Evolutionary conservation across 1,140 invertebrate genomes (phyloP).

Genomic region (Bombus waltoni): DNA sequence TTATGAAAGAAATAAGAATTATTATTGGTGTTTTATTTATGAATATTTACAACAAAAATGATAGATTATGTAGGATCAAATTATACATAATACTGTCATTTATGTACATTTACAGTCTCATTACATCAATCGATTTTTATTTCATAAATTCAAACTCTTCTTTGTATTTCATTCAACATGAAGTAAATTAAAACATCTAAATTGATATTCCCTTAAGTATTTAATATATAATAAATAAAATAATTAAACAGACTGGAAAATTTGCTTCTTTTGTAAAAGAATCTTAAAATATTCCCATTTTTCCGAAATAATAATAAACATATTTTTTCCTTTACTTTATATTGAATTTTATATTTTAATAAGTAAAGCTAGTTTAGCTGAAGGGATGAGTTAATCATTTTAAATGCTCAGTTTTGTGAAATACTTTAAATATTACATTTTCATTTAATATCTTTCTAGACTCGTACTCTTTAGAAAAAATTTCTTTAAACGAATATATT

Average conservation of each 20-base stretch:
- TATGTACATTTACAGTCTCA: background rate
- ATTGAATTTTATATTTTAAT: background rate
- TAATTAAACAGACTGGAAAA: background rate
- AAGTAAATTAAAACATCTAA: slow-evolving; percentile 12
- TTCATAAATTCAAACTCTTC: slow-evolving; percentile 3
- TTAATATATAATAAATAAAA: slow-evolving; percentile 17
- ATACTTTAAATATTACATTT: too few relatives aligned
- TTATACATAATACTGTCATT: slow-evolving; percentile 32
- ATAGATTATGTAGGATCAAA: slow-evolving; percentile 20
- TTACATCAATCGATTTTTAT: slow-evolving; percentile 2
- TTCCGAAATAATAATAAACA: background rate
- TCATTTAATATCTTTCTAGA: too few relatives aligned
- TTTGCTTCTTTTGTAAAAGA: background rate
- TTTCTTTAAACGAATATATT: too few relatives aligned
- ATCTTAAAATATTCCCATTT: background rate
- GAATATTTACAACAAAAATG: slow-evolving; percentile 31
- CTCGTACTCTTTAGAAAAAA: too few relatives aligned
- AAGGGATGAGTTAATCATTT: too few relatives aligned
- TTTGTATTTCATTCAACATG: slow-evolving; percentile 22
- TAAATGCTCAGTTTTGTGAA: too few relatives aligned
- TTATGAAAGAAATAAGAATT: slow-evolving; percentile 72
- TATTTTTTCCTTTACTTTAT: background rate
- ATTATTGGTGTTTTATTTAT: slow-evolving; percentile 54
- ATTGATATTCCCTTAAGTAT: background rate
- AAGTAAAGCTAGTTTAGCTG: too few relatives aligned